A percentile compares a stretch with the other conserved stretches of the same genome.
These are phyloP conservation scores for Mustela nigripes DNA, from an alignment of 2,113 vertebrate species.

Conservation along the genomic window DNA sequence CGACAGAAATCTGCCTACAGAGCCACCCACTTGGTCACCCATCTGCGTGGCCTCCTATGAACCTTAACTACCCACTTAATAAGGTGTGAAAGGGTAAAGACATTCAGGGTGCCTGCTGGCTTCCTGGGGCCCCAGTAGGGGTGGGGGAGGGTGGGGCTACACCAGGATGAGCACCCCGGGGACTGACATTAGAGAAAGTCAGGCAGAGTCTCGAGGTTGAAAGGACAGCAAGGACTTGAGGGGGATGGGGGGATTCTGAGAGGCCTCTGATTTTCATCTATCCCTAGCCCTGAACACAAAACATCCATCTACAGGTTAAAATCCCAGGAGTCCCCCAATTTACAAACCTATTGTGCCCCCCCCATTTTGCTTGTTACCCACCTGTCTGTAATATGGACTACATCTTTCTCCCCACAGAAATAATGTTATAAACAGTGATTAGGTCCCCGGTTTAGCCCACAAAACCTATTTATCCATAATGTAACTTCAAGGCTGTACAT, in stretches of 20 bases:
- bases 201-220: background rate
- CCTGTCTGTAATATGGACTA: conserved; percentile 52
- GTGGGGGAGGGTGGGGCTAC: background rate
- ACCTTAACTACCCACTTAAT: background rate
- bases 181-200: background rate
- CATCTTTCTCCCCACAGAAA: conserved; percentile 39
- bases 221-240: background rate
- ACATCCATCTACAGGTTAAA: conserved; percentile 40
- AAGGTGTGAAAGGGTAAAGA: background rate
- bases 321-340: background rate
- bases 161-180: rapidly evolving
- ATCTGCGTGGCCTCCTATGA: background rate
- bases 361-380: conserved; percentile 47
- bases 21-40: background rate
- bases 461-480: conserved; percentile 60
- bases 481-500: conserved; percentile 13
- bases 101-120: background rate
- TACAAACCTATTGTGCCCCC: background rate
- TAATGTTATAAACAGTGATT: conserved; percentile 59
- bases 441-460: conserved; percentile 60
- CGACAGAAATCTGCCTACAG: background rate
- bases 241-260: background rate
- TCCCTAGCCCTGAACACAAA: background rate
- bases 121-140: background rate
- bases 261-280: background rate